Percentiles rank a stretch among this genome's conserved stretches.
phyloP scores from a whole-genome alignment of 2,113 vertebrate species.

The Camelus bactrianus region DNA sequence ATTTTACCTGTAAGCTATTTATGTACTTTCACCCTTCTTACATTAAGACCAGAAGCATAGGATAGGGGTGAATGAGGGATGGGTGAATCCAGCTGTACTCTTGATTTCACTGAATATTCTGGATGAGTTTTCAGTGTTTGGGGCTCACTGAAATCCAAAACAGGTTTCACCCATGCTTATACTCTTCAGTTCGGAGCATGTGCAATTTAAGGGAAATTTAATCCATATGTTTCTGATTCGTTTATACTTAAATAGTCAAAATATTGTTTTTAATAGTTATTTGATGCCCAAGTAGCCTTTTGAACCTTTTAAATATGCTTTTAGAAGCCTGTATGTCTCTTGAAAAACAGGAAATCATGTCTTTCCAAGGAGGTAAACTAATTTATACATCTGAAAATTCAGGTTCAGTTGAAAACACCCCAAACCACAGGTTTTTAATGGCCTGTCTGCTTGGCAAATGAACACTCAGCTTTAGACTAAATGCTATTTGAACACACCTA shows the following conservation, averaged over 20 bases:
- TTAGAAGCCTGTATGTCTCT: conserved; percentile 75
- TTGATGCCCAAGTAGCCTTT: conserved; percentile 82
- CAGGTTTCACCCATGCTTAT: conserved; percentile 72
- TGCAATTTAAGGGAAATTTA: conserved; percentile 83
- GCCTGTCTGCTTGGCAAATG: conserved; percentile 41
- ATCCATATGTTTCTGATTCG: conserved; percentile 84
- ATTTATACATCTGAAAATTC: conserved; percentile 77
- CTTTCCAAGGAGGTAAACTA: conserved; percentile 76
- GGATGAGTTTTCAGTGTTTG: conserved; percentile 76
- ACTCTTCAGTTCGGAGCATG: conserved; percentile 71
- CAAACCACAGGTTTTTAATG: conserved; percentile 65
- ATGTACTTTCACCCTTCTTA: conserved; percentile 44
- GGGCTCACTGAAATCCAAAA: conserved; percentile 80
- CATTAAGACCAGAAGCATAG: conserved; percentile 49
- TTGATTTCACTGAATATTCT: conserved; percentile 56
- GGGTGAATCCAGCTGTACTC: conserved; percentile 54
- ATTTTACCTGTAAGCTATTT: conserved; percentile 64
- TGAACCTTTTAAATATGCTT: conserved; percentile 80
- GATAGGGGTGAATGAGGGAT: conserved; percentile 10
- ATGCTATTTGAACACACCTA: neutral
- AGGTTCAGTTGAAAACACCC: conserved; percentile 72
- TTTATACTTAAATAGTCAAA: conserved; percentile 86
- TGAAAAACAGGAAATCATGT: conserved; percentile 79
- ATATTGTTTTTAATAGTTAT: conserved; percentile 85
- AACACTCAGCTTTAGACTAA: conserved; percentile 11